Base-by-base conservation (phyloP, 1,140 invertebrate genomes). In the Cylas formicarius region DNA sequence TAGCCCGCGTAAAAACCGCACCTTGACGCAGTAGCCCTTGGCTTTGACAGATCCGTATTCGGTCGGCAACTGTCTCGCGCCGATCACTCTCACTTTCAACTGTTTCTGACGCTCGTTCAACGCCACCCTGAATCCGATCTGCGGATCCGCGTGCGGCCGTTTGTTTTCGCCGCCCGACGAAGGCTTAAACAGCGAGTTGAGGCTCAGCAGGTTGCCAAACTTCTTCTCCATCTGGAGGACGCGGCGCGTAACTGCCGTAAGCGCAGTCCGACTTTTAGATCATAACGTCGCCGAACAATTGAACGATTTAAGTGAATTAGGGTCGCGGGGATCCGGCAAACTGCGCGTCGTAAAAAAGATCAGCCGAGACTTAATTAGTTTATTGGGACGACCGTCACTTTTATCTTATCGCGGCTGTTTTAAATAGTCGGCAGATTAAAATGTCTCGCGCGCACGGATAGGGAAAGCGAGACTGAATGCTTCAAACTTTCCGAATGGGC, bases 11-110 rank as follows among this genome's bases (percentile, higher is more conserved):
- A 32, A 11, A 32, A 32, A 11, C 13, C 43, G 16, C 56, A 81
- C 82, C 76, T 84, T 84, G 44, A 83, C 79, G 40, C 82, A 67
- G 64, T 84, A 86, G 63, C 82, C 82, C 67, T 82, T 77, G 39
- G 82, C 80, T 51, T 78, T 73, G 46, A 76, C 78, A 39, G 77
- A 73, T 20, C 82, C 82, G 66, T 84, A 84, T 49, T 78, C 75
- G 40, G 78, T 77, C 14, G 82, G 82, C 44, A 86, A 67, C 67
- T 84, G 81, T 47, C 81, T 73, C 7, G 82, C 82, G 26, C 81
- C 81, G 28, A 85, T 75, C 37, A 85, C 74, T 48, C 79, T 81
- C 39, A 84, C 80, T 50, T 72, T 72, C 29, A 86, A 64, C 52
- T 70, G 66, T 61, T 73, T 77, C 33, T 69, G 71, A 44, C 71